Percentiles rank a stretch among this genome's conserved stretches.
These are phyloP conservation scores for Brienomyrus brachyistius DNA, from an alignment of 2,113 vertebrate genomes.

Conservation along the genomic window DNA sequence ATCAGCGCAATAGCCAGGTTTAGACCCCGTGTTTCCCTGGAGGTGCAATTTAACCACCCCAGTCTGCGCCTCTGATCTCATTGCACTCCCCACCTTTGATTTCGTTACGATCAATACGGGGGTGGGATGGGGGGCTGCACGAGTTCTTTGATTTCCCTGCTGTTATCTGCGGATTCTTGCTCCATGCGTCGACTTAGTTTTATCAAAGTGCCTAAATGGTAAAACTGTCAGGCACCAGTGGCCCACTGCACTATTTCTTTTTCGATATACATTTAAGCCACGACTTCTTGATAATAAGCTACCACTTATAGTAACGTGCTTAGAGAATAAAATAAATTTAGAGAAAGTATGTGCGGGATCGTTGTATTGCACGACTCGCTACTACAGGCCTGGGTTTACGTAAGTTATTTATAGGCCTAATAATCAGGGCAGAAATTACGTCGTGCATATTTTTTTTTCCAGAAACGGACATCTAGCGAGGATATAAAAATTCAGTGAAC, in stretches of 20 bases:
- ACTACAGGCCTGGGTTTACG: not conserved
- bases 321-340: not conserved
- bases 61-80: conserved; percentile 56
- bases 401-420: not conserved
- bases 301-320: not conserved
- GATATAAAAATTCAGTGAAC: not conserved
- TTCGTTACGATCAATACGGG: conserved; percentile 52
- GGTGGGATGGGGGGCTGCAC: not conserved
- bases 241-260: not conserved
- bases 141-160: not conserved
- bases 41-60: conserved; percentile 48
- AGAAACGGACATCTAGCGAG: not conserved
- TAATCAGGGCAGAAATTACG: too few species aligned
- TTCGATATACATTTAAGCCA: not conserved
- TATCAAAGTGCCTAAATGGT: not conserved
- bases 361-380: not conserved
- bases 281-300: not conserved
- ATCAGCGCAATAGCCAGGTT: conserved; percentile 47
- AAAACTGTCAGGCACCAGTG: not conserved
- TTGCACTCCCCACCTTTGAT: conserved; percentile 41
- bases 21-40: conserved; percentile 56
- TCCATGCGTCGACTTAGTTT: not conserved
- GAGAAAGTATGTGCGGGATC: not conserved
- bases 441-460: too few species aligned
- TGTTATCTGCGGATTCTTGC: not conserved